phyloP scores from a whole-genome alignment of 2,797 vertebrate genomes.

The Toxotes lorentzi region DNA sequence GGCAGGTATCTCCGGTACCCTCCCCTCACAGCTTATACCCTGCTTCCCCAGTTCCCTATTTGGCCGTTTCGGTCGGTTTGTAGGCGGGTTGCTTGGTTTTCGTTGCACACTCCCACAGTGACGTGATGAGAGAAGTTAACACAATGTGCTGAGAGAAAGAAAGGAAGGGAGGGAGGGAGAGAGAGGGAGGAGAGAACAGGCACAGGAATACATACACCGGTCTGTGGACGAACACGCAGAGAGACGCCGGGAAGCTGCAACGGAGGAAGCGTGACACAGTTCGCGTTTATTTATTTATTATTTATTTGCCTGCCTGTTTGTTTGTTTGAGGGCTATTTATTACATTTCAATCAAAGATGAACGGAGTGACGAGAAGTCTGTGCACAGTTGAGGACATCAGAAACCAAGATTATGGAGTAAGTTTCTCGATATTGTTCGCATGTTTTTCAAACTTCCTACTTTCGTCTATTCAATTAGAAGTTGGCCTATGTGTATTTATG shows the following conservation, averaged over 20 bases:
- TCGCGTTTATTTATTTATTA: neutral
- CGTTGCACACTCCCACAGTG: conserved; percentile 50
- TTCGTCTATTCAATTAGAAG: neutral
- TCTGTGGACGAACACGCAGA: neutral
- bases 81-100: conserved; percentile 48
- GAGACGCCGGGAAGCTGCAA: neutral
- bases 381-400: conserved; percentile 84
- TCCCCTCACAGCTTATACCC: conserved; percentile 6
- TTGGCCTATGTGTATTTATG: neutral
- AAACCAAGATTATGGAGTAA: conserved; percentile 76
- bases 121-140: conserved; percentile 53
- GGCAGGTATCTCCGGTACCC: neutral
- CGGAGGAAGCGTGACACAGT: neutral
- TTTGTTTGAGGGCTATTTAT: conserved; percentile 43
- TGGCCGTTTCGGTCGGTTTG: conserved; percentile 40
- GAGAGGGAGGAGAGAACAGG: conserved; percentile 10
- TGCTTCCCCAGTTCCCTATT: conserved; percentile 54
- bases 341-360: conserved; percentile 73
- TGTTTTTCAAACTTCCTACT: neutral
- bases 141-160: neutral
- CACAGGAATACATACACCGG: neutral
- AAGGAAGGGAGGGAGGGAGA: too few species aligned
- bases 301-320: conserved; percentile 44
- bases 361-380: conserved; percentile 79
- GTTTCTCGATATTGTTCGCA: conserved; percentile 19